phyloP scores from a whole-genome alignment of 2,797 vertebrate genomes.

The Pipistrellus nathusii region DNA sequence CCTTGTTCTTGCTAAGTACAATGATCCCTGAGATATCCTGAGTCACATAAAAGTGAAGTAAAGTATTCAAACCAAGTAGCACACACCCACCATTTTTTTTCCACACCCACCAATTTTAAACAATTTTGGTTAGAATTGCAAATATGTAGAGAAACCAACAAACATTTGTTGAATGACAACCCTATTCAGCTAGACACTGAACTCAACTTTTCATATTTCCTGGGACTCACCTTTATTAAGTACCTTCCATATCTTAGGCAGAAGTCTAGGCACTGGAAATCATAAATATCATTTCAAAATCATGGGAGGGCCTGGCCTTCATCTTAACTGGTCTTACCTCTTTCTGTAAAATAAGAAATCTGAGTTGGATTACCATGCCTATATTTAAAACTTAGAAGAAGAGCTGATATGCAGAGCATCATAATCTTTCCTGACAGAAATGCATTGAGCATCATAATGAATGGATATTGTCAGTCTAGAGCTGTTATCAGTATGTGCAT shows the following conservation, averaged over 20 bases:
- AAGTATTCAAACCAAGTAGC: not conserved
- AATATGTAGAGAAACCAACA: not conserved
- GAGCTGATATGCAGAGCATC: not conserved
- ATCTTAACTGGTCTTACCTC: not conserved
- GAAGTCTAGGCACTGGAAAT: not conserved
- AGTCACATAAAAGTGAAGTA: constrained; percentile 10
- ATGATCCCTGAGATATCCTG: not conserved
- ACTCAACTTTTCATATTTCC: not conserved
- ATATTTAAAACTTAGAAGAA: constrained; percentile 62
- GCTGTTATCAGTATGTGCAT: constrained; percentile 9
- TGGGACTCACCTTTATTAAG: not conserved
- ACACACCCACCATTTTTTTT: not conserved
- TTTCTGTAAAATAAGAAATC: constrained; percentile 16
- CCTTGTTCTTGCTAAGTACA: not conserved
- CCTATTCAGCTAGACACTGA: not conserved
- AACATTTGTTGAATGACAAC: not conserved
- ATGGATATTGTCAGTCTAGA: not conserved
- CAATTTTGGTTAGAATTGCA: constrained; percentile 22
- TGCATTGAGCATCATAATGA: not conserved
- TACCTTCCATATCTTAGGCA: not conserved
- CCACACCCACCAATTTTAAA: not conserved
- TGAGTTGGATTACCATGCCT: constrained; percentile 15
- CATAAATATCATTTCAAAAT: not conserved
- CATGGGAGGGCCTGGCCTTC: not conserved
- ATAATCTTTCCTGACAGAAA: constrained; percentile 57